These are phyloP conservation scores for Hylaeus anthracinus DNA, from an alignment of 1,140 invertebrate species.

Conservation along the genomic window DNA sequence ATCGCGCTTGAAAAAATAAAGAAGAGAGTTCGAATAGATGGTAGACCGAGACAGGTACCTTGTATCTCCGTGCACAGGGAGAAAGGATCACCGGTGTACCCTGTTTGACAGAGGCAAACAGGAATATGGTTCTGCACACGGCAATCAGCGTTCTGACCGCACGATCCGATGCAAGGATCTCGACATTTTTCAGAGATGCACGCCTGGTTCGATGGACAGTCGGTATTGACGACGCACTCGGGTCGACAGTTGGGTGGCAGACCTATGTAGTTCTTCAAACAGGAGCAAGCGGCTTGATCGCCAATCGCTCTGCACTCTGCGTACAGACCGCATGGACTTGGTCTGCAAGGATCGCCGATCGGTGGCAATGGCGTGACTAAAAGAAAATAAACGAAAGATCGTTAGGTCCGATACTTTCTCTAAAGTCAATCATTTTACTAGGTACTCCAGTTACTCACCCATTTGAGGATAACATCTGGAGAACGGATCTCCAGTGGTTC, in stretches of 20 bases:
- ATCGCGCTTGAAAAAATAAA: neutral
- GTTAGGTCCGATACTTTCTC: too few species aligned
- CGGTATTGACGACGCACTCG: conserved; percentile 82
- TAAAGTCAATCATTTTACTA: too few species aligned
- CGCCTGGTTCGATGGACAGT: conserved; percentile 81
- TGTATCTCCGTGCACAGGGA: conserved; percentile 81
- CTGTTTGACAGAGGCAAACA: conserved; percentile 85
- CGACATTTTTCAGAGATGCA: conserved; percentile 85
- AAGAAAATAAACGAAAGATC: neutral
- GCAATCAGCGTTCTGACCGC: conserved; percentile 87
- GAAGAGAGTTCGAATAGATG: neutral
- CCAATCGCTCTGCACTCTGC: conserved; percentile 80
- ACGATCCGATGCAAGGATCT: conserved; percentile 87
- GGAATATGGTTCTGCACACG: conserved; percentile 89
- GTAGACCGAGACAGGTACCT: conserved; percentile 42
- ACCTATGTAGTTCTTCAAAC: conserved; percentile 82
- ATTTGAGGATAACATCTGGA: conserved; percentile 79
- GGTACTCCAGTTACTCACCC: conserved; percentile 47
- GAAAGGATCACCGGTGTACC: conserved; percentile 85
- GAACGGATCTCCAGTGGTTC: conserved; percentile 88
- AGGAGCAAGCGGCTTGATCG: conserved; percentile 83
- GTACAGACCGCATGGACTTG: conserved; percentile 82
- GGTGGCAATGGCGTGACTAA: conserved; percentile 62
- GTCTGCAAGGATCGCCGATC: conserved; percentile 75
- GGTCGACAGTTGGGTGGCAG: conserved; percentile 82